Conservation (phyloP, 2,113 vertebrate genomes). For the Hassar affinis region DNA sequence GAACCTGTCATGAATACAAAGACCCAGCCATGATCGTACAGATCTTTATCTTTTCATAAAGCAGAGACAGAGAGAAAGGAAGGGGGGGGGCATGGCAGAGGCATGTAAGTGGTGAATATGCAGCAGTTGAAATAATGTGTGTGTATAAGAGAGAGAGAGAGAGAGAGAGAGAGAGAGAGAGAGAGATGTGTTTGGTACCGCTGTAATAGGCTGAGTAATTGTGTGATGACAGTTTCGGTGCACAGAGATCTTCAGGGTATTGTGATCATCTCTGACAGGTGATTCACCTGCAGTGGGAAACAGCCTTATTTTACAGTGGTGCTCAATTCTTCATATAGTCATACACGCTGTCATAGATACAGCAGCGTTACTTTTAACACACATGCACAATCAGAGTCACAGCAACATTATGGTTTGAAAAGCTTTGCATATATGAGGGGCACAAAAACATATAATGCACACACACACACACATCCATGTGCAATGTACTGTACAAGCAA, state of each 20-base stretch:
- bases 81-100: too few relatives aligned
- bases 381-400: neutral
- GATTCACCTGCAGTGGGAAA: slow-evolving; percentile 65
- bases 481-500: neutral
- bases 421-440: neutral
- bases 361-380: slow-evolving; percentile 50
- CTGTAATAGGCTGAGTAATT: slow-evolving; percentile 76
- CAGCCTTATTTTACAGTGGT: slow-evolving; percentile 61
- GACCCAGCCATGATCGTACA: slow-evolving; percentile 67
- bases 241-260: slow-evolving; percentile 69
- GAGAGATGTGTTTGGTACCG: slow-evolving; percentile 63
- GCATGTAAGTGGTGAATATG: slow-evolving; percentile 70
- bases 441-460: neutral
- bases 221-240: slow-evolving; percentile 78
- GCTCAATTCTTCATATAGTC: slow-evolving; percentile 81
- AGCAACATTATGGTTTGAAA: neutral
- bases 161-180: slow-evolving; percentile 60
- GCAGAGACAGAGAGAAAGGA: slow-evolving; percentile 55
- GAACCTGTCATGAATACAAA: slow-evolving; percentile 69
- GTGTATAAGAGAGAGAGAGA: slow-evolving; percentile 14
- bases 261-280: slow-evolving; percentile 74
- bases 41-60: slow-evolving; percentile 76
- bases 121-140: slow-evolving; percentile 70
- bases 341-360: slow-evolving; percentile 45
- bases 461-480: neutral